Base-by-base conservation (phyloP, 2,888 invertebrate genomes). In the Apantesis nais region DNA sequence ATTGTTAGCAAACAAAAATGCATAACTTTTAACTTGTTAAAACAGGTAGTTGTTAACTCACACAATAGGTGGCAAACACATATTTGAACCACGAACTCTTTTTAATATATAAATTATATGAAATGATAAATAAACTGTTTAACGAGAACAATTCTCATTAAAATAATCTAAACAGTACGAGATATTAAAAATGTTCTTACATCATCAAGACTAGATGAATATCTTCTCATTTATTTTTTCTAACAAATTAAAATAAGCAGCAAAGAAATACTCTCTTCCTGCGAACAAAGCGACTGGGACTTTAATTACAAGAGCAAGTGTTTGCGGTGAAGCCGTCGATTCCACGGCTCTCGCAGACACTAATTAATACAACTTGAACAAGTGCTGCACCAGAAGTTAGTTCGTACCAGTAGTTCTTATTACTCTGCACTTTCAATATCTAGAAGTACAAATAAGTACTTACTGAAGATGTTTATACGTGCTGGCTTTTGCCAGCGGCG, bases 341-440 rank as follows among this genome's bases (percentile, higher is more conserved):
- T 29, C 73, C 29, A 58, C 67, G 66, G 52, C 66, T 55, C 71
- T 62, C 62, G 66, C 64, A 76, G 55, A 65, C 64, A 62, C 71
- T 79, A 79, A 79, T 81, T 79, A 79, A 79, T 81, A 64, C 74
- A 81, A 79, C 68, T 79, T 71, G 62, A 72, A 67, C 67, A 71
- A 71, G 77, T 65, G 37, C 71, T 70, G 79, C 76, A 41, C 55
- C 69, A 52, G 60, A 66, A 64, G 39, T 68, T 64, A 68, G 31
- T 11, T 70, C 55, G 39, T 41, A 68, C 70, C 72, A 78, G 67
- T 72, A 73, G 65, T 80, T 73, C 68, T 64, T 68, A 58, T 31
- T 64, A 68, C 64, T 64, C 55, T 55, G 63, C 41, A 58, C 55
- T 64, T 68, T 64, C 44, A 68, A 58, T 64, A 68, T 55, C 52